Evolutionary conservation across 2,113 vertebrate genomes (phyloP).

Genomic region (Phyllopteryx taeniolatus): DNA sequence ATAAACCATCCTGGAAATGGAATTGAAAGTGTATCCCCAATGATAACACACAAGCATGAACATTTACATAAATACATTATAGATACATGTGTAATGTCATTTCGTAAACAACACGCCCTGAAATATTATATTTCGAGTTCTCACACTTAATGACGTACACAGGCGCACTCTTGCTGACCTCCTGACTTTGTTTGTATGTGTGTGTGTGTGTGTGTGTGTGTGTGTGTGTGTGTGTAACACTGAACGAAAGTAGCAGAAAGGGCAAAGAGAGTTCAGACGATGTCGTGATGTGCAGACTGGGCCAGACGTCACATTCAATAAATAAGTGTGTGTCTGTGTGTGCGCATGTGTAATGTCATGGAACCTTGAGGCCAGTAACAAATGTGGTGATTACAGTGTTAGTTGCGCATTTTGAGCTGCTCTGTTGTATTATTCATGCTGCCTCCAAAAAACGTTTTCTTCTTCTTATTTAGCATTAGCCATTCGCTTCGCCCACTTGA

Average conservation of each 20-base stretch:
- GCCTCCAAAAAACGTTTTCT: too few relatives aligned
- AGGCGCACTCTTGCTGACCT: background rate
- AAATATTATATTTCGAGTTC: background rate
- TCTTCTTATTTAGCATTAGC: too few relatives aligned
- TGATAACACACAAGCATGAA: too few relatives aligned
- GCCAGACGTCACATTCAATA: conserved; percentile 41
- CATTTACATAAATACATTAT: background rate
- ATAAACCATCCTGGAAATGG: too few relatives aligned
- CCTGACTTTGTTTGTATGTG: background rate
- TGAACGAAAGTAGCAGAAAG: background rate
- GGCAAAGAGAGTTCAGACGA: conserved; percentile 31
- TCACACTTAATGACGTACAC: background rate
- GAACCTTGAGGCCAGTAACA: background rate
- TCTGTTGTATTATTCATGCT: background rate
- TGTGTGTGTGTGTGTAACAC: background rate
- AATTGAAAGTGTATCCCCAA: too few relatives aligned
- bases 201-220: background rate
- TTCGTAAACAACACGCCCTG: background rate
- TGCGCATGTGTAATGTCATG: background rate
- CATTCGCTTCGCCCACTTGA: too few relatives aligned
- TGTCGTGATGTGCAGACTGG: conserved; percentile 31
- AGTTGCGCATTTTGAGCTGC: background rate
- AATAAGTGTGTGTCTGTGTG: conserved; percentile 20
- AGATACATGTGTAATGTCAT: conserved; percentile 4
- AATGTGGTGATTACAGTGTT: background rate